Evolutionary conservation across 64 coral and sea anemone species (phyloP), one percentile per base, ranked within the genome.

Genomic region (Montipora cactus): DNA sequence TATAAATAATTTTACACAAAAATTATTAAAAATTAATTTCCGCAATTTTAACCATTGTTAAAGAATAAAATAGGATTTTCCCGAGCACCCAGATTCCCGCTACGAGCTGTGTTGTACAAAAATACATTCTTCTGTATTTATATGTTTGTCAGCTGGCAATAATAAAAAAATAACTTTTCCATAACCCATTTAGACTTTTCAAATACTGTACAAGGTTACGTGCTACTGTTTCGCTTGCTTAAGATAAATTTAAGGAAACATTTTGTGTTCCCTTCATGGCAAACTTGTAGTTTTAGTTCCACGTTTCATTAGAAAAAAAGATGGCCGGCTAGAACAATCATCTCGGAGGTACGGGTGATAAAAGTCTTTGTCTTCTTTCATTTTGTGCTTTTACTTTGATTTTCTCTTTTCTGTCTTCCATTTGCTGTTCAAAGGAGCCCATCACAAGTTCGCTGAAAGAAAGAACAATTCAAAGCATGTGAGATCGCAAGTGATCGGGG

Each of bases 371-470:
- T 69, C 90, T 94, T 77, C 98, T 84, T 81, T 80, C 81, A 55
- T 96, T 95, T 66, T 90, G 92, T 18, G 92, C 98, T 84, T 94
- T 53, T 87, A 96, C 95, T 82, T 96, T 99, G 4, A 99, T 71
- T 78, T 99, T 94, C 58, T 99, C 95, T 67, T 96, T 94, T 77
- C 98, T 89, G 86, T 99, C 98, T 92, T 99, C 98, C 4, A 92
- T 92, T 20, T 79, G 74, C 67, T 99, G 98, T 55, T 99, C 98
- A 5, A 94, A 48, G 7, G 98, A 96, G 16, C 98, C 98, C 89
- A 94, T 91, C 3, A 99, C 98, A 21, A 99, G 79, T 83, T 99
- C 98, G 86, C 98, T 99, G 59, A 62, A 94, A 92, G 47, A 79
- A 59, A 94, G 78, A 80, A 79, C 83, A 94, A 51, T 84, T 7